Evolutionary conservation across 2,113 vertebrate genomes (phyloP).

Genomic region (Petrocephalus zakoni): DNA sequence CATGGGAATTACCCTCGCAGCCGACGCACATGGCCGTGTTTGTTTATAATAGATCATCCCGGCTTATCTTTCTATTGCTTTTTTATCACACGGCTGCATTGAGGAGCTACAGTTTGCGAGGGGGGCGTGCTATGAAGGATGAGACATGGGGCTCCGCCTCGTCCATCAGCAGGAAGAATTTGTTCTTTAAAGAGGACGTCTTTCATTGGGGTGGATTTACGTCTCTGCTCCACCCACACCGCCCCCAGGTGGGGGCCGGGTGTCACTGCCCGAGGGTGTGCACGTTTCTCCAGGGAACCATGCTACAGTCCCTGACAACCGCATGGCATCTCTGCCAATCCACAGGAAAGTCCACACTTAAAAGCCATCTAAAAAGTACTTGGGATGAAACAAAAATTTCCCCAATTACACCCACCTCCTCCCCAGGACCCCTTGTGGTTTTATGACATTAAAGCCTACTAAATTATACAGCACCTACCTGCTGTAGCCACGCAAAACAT

Average conservation of each 20-base stretch:
- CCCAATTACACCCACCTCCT: conserved; percentile 55
- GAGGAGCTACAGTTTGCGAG: no score
- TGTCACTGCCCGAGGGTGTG: neutral
- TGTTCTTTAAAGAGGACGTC: conserved; percentile 5
- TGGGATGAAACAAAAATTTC: conserved; percentile 51
- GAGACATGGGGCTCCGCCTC: neutral
- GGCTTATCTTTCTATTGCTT: conserved; percentile 20
- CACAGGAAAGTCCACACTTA: conserved; percentile 42
- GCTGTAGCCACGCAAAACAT: conserved; percentile 46
- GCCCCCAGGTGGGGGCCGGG: neutral
- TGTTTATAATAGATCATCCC: neutral
- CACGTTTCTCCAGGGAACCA: conserved; percentile 19
- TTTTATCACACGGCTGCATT: conserved; percentile 10
- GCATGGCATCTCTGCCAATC: conserved; percentile 25
- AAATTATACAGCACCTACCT: conserved; percentile 64
- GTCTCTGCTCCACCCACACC: neutral
- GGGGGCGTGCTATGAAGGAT: conserved; percentile 3
- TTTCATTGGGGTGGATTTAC: neutral
- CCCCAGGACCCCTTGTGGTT: conserved; percentile 65
- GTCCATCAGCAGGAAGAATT: neutral
- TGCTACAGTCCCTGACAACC: neutral
- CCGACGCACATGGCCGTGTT: conserved; percentile 4
- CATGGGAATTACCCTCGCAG: conserved; percentile 35
- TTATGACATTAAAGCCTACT: conserved; percentile 71
- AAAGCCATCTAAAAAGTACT: conserved; percentile 53